Evolutionary conservation across 2,113 vertebrate genomes (phyloP).

Genomic region (Opisthocomus hoazin): DNA sequence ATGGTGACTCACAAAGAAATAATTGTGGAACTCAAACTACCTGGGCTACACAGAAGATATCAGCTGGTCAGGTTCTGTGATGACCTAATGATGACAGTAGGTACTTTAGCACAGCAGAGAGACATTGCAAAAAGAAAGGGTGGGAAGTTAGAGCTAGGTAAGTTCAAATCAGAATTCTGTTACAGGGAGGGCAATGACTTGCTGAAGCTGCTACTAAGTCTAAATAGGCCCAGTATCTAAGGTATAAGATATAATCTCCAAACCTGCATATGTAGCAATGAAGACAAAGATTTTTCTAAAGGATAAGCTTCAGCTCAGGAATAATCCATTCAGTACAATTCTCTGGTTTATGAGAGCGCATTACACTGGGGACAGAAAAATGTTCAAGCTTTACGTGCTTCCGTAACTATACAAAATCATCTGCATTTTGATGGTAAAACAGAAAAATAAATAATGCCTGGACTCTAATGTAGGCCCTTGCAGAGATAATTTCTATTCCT

Average conservation of each 20-base stretch:
- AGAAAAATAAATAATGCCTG: background rate
- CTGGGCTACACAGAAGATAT: background rate
- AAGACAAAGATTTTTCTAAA: background rate
- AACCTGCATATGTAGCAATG: background rate
- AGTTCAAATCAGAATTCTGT: background rate
- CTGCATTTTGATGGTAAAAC: background rate
- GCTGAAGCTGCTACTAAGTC: background rate
- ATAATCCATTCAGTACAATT: background rate
- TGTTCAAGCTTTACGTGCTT: background rate
- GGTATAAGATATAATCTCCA: background rate
- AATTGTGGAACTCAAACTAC: background rate
- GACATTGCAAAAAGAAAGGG: background rate
- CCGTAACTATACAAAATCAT: background rate
- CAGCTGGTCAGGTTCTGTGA: background rate
- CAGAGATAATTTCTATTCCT: background rate
- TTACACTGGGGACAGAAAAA: background rate
- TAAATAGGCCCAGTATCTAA: background rate
- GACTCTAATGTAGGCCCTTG: background rate
- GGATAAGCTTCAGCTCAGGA: background rate
- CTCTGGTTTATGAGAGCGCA: background rate
- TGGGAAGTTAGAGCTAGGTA: background rate
- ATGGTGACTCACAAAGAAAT: background rate
- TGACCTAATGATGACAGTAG: background rate
- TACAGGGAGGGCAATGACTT: background rate
- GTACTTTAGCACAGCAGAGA: background rate